These are phyloP conservation scores for Leucopternis melanops DNA, from an alignment of 2,113 vertebrate genomes.

Conservation along the genomic window DNA sequence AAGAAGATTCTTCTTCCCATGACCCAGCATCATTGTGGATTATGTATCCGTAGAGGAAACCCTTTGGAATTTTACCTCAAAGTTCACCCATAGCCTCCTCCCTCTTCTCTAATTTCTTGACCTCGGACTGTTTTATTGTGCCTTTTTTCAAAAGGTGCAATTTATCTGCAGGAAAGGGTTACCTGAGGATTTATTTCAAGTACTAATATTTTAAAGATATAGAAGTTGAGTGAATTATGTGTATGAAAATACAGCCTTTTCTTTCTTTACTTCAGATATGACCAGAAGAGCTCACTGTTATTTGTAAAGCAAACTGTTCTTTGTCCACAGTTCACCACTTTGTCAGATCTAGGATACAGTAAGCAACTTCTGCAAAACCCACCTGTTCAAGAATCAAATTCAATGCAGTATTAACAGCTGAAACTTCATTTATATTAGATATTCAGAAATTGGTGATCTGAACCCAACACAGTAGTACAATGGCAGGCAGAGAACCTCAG, in stretches of 20 bases:
- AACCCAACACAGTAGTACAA: not conserved
- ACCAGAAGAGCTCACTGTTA: not conserved
- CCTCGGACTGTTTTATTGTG: rapidly evolving
- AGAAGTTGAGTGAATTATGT: not conserved
- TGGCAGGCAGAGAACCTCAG: not conserved
- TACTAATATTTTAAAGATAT: not conserved
- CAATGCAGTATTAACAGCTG: not conserved
- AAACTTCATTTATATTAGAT: not conserved
- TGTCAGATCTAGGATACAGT: not conserved
- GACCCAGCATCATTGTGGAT: not conserved
- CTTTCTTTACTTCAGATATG: not conserved
- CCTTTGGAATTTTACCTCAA: not conserved
- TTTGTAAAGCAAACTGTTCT: not conserved
- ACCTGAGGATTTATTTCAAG: not conserved
- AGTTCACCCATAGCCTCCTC: not conserved
- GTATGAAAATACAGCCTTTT: not conserved
- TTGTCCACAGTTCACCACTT: not conserved
- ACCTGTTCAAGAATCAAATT: not conserved
- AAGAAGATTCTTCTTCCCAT: not conserved
- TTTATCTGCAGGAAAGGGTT: not conserved
- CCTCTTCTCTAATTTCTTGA: not conserved
- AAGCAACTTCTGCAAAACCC: not conserved
- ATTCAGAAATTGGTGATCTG: not conserved
- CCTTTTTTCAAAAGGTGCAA: not conserved
- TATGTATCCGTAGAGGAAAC: not conserved